A percentile compares a stretch with the other conserved stretches of the same genome.
Conservation (phyloP, 1,140 invertebrate genomes). For the Trichomalopsis sarcophagae region DNA sequence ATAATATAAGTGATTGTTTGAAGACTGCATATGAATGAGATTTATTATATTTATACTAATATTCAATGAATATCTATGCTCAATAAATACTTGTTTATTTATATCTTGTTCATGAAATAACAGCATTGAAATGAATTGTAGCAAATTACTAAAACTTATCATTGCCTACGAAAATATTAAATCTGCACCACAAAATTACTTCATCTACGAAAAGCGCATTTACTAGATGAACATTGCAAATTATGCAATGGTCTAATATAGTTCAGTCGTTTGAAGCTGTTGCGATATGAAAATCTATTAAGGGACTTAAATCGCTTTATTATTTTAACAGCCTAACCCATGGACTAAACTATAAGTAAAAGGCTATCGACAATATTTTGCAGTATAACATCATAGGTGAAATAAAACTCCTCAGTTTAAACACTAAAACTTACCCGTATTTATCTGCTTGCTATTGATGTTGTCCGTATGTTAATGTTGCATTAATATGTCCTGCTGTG, state of each 20-base stretch:
- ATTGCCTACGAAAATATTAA: not conserved
- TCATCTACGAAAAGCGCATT: not conserved
- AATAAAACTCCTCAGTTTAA: slow-evolving; percentile 55
- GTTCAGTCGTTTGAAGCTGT: not conserved
- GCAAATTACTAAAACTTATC: not conserved
- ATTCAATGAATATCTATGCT: no score
- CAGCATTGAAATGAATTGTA: not conserved
- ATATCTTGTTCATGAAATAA: not conserved
- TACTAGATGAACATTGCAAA: not conserved
- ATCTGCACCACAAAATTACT: not conserved
- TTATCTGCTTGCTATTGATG: slow-evolving; percentile 52
- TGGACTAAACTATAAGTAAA: slow-evolving; percentile 68
- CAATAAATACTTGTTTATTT: not conserved
- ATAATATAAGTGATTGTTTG: not conserved
- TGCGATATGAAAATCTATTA: not conserved
- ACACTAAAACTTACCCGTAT: slow-evolving; percentile 43
- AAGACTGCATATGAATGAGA: not conserved
- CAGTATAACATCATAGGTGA: slow-evolving; percentile 69
- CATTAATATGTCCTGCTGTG: slow-evolving; percentile 38
- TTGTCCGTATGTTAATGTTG: slow-evolving; percentile 45
- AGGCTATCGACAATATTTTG: slow-evolving; percentile 65
- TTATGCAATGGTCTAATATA: not conserved
- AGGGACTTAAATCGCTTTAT: slow-evolving; percentile 57
- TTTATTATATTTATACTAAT: not conserved
- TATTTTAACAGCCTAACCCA: slow-evolving; percentile 71